Percentiles rank a stretch among this genome's conserved stretches.
Conservation (phyloP, 2,888 invertebrate species). For the Sturmia bella region DNA sequence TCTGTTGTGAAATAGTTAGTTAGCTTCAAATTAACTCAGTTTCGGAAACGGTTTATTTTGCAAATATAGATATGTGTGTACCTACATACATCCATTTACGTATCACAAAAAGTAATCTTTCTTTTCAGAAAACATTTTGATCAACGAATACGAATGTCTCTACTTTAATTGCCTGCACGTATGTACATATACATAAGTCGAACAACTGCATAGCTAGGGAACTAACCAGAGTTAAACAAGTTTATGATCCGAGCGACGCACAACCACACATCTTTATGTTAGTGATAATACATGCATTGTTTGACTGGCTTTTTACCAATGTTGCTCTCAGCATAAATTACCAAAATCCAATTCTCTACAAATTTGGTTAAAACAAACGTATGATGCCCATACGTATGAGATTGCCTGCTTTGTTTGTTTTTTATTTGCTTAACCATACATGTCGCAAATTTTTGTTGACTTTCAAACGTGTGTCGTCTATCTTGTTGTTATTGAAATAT, state of each 20-base stretch:
- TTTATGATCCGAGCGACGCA: neutral
- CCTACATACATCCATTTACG: too few species aligned
- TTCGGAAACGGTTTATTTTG: too few species aligned
- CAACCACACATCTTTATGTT: neutral
- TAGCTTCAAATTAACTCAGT: too few species aligned
- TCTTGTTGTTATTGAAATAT: neutral
- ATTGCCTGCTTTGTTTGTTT: neutral
- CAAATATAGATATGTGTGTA: too few species aligned
- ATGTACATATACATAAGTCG: too few species aligned
- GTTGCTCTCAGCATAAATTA: slow-evolving; percentile 30
- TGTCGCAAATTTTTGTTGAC: slow-evolving; percentile 38
- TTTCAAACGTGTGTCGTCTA: slow-evolving; percentile 54
- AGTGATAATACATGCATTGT: neutral
- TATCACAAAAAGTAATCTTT: too few species aligned
- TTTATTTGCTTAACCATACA: slow-evolving; percentile 23
- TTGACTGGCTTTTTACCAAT: neutral
- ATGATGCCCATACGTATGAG: slow-evolving; percentile 27
- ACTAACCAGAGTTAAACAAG: too few species aligned
- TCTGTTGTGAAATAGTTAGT: too few species aligned
- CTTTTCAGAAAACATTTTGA: too few species aligned
- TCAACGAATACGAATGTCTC: too few species aligned
- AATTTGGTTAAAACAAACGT: slow-evolving; percentile 38
- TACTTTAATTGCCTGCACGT: too few species aligned
- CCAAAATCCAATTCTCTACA: slow-evolving; percentile 17
- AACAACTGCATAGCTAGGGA: too few species aligned